A percentile compares a stretch with the other conserved stretches of the same genome.
phyloP scores from a whole-genome alignment of 92 coral and sea anemone species.

The Galaxea fascicularis region DNA sequence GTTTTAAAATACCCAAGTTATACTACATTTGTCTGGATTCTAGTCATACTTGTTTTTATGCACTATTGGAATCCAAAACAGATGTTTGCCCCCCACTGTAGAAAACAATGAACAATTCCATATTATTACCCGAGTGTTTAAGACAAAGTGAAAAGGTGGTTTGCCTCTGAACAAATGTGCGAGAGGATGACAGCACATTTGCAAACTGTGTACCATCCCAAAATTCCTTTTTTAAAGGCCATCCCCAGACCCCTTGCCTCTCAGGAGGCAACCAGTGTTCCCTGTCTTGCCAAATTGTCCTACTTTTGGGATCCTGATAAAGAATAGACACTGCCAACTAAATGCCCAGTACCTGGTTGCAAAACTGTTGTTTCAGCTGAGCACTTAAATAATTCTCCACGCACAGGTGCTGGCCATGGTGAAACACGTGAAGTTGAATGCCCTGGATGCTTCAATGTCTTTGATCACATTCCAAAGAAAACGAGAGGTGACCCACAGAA shows the following conservation, averaged over 20 bases:
- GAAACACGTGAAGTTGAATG: conserved; percentile 41
- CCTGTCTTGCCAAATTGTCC: conserved; percentile 42
- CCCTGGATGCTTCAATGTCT: conserved; percentile 32
- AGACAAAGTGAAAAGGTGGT: conserved; percentile 75
- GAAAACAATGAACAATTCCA: conserved; percentile 56
- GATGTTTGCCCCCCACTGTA: conserved; percentile 49
- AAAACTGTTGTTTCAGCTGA: conserved; percentile 48
- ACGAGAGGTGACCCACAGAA: conserved; percentile 57
- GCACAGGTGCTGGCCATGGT: conserved; percentile 32
- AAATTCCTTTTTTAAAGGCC: conserved; percentile 60
- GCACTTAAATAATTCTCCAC: conserved; percentile 5
- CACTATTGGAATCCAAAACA: conserved; percentile 14
- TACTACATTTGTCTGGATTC: conserved; percentile 59
- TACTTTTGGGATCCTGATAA: conserved; percentile 70
- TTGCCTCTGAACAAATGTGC: conserved; percentile 65
- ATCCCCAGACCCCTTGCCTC: too few relatives aligned
- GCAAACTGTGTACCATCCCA: conserved; percentile 57
- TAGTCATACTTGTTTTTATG: conserved; percentile 57
- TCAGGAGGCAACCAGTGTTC: too few relatives aligned
- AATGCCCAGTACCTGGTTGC: conserved; percentile 51
- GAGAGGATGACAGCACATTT: conserved; percentile 69
- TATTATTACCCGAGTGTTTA: conserved; percentile 63
- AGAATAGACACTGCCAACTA: conserved; percentile 60
- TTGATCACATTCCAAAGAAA: conserved; percentile 33
- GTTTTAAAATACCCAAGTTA: conserved; percentile 42